Base-by-base conservation (phyloP, 2,797 vertebrate species). In the Poecilia velifera region DNA sequence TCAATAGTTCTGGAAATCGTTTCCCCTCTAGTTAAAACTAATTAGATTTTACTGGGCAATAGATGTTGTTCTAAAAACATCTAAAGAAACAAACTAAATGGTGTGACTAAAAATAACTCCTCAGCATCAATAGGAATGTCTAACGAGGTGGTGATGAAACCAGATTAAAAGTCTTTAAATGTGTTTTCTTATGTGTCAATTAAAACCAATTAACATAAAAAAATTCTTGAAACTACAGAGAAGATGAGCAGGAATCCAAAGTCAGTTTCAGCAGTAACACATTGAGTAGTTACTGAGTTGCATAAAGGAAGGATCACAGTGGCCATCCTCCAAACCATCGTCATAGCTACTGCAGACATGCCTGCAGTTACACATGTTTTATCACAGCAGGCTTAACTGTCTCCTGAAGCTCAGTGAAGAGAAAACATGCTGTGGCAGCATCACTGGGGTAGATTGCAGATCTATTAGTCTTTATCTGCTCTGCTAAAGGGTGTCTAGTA, bases 401-500 rank as follows among this genome's bases (percentile, higher is more conserved):
- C 25, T 81, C 76, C 39, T 25, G 43, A 7, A 70, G 47, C 75
- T 86, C 83, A 77, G 51, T 1, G 14, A 77, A 53, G 62, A 74
- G 74, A 82, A 87, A 90, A 76, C 80, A 55, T 57, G 55, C 71
- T 70, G 72, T 70, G 76, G 78, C 75, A 78, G 85, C 45, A 57
- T 80, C 83, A 86, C 62, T 9, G 39, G 59, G 78, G 57, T 76
- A 84, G 80, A 85, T 71, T 39, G 73, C 81, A 76, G 82, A 87
- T 84, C 83, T 81, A 88, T 92, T 90, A 92, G 84, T 76, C 84
- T 1, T 16, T 47, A 83, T 86, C 81, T 89, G 86, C 88, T 89
- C 77, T 82, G 78, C 77, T 87, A 80, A 84, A 79, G 84, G 84
- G 77, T 84, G 74, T 74, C 83, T 74, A 81, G 70, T 62, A n/a